A percentile compares a stretch with the other conserved stretches of the same genome.
Evolutionary conservation across 2,888 invertebrate species (phyloP).

Genomic region (Abrostola tripartita): DNA sequence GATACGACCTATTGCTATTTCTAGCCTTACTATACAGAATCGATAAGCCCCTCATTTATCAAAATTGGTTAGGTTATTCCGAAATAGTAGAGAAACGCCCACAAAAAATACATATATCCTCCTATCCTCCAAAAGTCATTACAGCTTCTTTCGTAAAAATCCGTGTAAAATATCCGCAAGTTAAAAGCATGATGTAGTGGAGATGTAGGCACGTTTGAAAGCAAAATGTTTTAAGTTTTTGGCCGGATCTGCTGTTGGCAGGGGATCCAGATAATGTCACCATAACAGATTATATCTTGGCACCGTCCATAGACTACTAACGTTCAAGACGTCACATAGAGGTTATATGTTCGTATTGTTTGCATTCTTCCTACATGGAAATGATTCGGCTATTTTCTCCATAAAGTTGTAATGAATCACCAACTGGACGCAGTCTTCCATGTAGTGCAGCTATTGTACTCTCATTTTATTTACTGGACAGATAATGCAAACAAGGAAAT

Average conservation of each 20-base stretch:
- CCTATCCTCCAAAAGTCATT: neutral
- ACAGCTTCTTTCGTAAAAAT: conserved; percentile 16
- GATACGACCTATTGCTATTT: too few species aligned
- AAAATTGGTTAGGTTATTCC: too few species aligned
- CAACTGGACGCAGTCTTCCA: neutral
- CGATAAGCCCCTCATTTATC: too few species aligned
- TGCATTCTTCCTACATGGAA: conserved; percentile 45
- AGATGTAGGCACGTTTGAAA: conserved; percentile 67
- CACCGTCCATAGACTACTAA: conserved; percentile 71
- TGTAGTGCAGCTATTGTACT: too few species aligned
- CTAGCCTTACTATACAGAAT: too few species aligned
- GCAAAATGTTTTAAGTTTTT: conserved; percentile 76
- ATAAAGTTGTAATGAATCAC: conserved; percentile 28
- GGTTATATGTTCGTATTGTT: conserved; percentile 72
- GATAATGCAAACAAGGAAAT: too few species aligned
- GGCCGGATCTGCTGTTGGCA: conserved; percentile 81
- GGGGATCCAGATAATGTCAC: conserved; percentile 83
- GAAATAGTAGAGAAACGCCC: neutral
- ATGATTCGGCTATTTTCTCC: conserved; percentile 40
- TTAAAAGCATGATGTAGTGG: conserved; percentile 39
- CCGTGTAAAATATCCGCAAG: conserved; percentile 20
- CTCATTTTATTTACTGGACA: too few species aligned
- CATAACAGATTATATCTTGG: conserved; percentile 88
- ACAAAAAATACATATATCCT: neutral
- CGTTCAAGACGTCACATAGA: conserved; percentile 75